Base-by-base conservation (phyloP, 2,113 vertebrate genomes). In the Calonectris borealis region DNA sequence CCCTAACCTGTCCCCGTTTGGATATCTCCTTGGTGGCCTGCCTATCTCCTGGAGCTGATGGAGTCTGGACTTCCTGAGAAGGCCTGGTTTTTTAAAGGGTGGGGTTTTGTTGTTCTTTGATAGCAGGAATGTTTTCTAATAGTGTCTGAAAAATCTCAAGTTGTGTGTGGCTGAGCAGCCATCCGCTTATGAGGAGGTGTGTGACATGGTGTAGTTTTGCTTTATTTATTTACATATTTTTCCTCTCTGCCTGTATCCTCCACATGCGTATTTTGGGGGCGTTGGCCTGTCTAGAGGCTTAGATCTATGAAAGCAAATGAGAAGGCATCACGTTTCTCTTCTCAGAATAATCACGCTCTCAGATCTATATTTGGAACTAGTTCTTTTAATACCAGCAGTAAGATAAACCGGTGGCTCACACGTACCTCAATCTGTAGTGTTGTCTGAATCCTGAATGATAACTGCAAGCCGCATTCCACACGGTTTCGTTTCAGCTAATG, bases 181-280 rank as follows among this genome's bases (percentile, higher is more conserved):
- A 2, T 83, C 29, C 0, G 0, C 3, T 8, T 40, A 22, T 58
- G 68, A 82, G 60, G 75, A 66, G 29, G 31, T 61, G 29, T 93
- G 70, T 90, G 87, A 65, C 91, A 54, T 60, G 71, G 81, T 1
- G 0, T 91, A 90, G 81, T 73, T 95, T 76, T 87, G 66, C 84
- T 96, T 87, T 91, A 90, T 95, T 93, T 96, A 96, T 97, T 97
- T 97, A 94, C 68, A 44, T 97, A 55, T 85, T 95, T 90, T 86
- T 85, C 13, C 55, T 85, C 75, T 86, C 69, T 88, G 82, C 40
- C 81, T 86, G 49, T 69, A 81, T 88, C 78, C 48, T 96, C 77
- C 86, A 60, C 88, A 86, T 85, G 66, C 1, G 18, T 95, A 16
- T 92, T 91, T 91, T 77, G 83, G 73, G 90, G 88, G 93, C n/a